Percentiles rank a stretch among this genome's conserved stretches.
Evolutionary conservation across 2,113 vertebrate genomes (phyloP).

Genomic region (Cairina moschata): DNA sequence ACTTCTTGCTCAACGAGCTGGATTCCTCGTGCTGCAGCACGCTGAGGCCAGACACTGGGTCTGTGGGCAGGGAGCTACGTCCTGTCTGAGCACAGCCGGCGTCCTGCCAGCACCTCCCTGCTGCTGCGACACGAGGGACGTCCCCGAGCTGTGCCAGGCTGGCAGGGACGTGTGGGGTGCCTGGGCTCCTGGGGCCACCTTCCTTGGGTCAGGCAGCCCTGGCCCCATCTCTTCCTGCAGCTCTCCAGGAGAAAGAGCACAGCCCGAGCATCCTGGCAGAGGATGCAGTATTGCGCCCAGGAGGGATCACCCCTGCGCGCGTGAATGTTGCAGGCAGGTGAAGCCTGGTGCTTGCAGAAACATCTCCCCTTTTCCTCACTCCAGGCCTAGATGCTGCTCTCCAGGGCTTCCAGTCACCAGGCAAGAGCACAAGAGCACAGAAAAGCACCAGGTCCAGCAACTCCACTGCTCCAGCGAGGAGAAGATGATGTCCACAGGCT

Average conservation of each 20-base stretch:
- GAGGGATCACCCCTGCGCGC: background rate
- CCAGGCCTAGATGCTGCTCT: background rate
- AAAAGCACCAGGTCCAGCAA: background rate
- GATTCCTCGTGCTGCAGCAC: background rate
- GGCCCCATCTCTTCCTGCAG: background rate
- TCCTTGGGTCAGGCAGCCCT: background rate
- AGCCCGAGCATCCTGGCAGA: background rate
- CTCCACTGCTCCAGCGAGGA: background rate
- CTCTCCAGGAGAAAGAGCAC: background rate
- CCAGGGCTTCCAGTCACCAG: background rate
- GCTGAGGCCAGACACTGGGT: background rate
- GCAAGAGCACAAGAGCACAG: background rate
- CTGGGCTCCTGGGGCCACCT: too few species aligned
- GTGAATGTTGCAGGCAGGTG: too few species aligned
- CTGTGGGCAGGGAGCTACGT: background rate
- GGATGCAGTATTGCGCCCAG: background rate
- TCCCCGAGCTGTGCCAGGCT: background rate
- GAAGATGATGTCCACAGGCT: background rate
- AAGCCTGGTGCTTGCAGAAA: background rate
- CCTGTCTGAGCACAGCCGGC: background rate
- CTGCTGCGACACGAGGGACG: fast-evolving
- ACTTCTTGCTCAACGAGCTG: constrained; percentile 13
- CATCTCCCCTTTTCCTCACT: background rate
- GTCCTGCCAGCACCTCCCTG: background rate
- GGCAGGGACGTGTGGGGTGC: background rate